Percentiles rank a stretch among this genome's conserved stretches.
Evolutionary conservation across 2,797 vertebrate species (phyloP).

Genomic region (Acanthopagrus latus): DNA sequence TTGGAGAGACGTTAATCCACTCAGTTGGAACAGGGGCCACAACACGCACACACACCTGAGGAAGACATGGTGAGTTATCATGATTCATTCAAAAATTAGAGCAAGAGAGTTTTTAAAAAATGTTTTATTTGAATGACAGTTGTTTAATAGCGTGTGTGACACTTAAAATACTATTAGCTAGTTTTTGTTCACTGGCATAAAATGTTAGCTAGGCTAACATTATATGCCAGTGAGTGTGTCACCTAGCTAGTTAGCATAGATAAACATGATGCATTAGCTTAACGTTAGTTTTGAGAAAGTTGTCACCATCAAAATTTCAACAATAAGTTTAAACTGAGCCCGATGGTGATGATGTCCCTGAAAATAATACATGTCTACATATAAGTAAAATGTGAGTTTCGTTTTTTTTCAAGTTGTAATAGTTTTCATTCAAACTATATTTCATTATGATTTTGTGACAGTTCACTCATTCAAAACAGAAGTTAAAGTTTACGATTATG

Average conservation of each 20-base stretch:
- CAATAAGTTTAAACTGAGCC: not conserved
- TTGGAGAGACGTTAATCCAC: conserved; percentile 70
- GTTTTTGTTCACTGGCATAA: no score
- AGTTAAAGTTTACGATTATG: not conserved
- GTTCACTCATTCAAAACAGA: conserved; percentile 3
- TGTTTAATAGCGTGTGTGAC: not conserved
- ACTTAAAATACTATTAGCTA: not conserved
- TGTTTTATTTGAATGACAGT: not conserved
- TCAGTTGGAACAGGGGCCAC: conserved; percentile 51
- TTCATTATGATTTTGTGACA: not conserved
- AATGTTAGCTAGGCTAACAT: not conserved
- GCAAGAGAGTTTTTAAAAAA: not conserved
- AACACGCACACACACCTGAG: conserved; percentile 49
- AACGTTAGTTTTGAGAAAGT: not conserved
- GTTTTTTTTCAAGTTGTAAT: not conserved
- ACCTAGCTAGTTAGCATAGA: not conserved
- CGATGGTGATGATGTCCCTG: not conserved
- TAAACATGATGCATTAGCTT: not conserved
- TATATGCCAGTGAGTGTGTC: not conserved
- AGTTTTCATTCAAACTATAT: not conserved
- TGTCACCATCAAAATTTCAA: not conserved
- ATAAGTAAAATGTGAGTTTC: no score
- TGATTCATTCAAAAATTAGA: conserved; percentile 6
- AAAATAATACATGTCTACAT: no score
- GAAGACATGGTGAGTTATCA: conserved; percentile 80